Evolutionary conservation across 2,113 vertebrate genomes (phyloP), one percentile per base, ranked within the genome.

Genomic region (Tylochromis polylepis): DNA sequence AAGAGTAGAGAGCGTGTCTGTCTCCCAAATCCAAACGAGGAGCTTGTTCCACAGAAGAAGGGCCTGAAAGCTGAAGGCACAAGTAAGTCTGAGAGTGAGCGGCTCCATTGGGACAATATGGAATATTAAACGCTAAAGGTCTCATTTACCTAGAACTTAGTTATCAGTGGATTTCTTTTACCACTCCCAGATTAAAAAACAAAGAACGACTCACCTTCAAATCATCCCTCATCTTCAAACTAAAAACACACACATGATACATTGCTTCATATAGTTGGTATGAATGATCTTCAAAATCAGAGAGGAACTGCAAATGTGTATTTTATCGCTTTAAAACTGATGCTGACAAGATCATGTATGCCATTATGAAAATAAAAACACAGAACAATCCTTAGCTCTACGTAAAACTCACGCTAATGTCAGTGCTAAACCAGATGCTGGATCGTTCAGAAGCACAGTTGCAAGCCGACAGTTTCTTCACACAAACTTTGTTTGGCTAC

Each of bases 341-440:
- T 14, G 11, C 56, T 58, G 56, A 58, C 56, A 58, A 27, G 56
- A 27, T 58, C 56, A 62, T 31, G 31, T 62, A n/a, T 34, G 36
- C 36, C 5, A 8, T 36, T 5, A 36, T 8, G 5, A 36, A 8
- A 7, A 36, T 14, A 5, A 46, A 49, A 15, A 16, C 5, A 14
- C 3, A 46, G 36, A 36, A 6, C 8, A 36, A 36, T 8, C 36
- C 36, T 36, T 36, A 36, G 2, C 5, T 36, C 14, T 12, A 27
- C 1, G 27, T 58, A 58, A 8, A 3, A 0, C 57, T 29, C 12
- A 5, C 22, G 27, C 57, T 58, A 8, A 3, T 0, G 6, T 58
- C 57, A 5, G 14, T 0, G 7, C 55, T 57, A 24, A 57, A 57
- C 11, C 55, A 57, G 57, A 57, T 14, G 22, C 24, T 57, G 22